Percentiles rank a stretch among this genome's conserved stretches.
phyloP scores from a whole-genome alignment of 2,113 vertebrate genomes.

The Lota lota region DNA sequence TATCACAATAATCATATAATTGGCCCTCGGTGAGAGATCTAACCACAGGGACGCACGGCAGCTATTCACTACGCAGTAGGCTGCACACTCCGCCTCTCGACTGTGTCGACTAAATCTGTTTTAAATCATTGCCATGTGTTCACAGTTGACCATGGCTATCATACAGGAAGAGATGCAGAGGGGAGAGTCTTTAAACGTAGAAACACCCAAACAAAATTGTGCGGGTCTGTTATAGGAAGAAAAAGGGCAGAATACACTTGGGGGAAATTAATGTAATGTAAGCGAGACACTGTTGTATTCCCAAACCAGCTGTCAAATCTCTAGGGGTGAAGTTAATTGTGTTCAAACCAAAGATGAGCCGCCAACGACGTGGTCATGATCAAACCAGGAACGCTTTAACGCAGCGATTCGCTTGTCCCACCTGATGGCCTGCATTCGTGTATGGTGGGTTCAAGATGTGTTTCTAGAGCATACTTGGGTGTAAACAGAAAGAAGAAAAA shows the following conservation, averaged over 20 bases:
- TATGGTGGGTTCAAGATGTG: background rate
- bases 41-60: too few species aligned
- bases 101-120: constrained; percentile 61
- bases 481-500: background rate
- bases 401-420: constrained; percentile 32
- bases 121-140: constrained; percentile 78
- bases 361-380: constrained; percentile 17
- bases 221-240: too few species aligned
- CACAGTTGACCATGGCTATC: constrained; percentile 44
- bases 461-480: background rate
- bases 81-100: constrained; percentile 36
- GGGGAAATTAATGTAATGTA: constrained; percentile 5
- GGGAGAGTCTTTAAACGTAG: constrained; percentile 64
- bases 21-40: too few species aligned
- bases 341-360: constrained; percentile 21
- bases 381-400: constrained; percentile 17
- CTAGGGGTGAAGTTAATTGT: constrained; percentile 21
- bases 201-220: constrained; percentile 28
- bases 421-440: constrained; percentile 44
- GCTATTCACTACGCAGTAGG: too few species aligned
- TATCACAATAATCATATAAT: too few species aligned
- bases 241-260: constrained; percentile 17
- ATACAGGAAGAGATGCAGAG: constrained; percentile 50
- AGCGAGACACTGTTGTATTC: constrained; percentile 1
- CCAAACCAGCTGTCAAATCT: constrained; percentile 34